A percentile compares a stretch with the other conserved stretches of the same genome.
phyloP scores from a whole-genome alignment of 2,797 vertebrate genomes.

The Psittacula derbiana region DNA sequence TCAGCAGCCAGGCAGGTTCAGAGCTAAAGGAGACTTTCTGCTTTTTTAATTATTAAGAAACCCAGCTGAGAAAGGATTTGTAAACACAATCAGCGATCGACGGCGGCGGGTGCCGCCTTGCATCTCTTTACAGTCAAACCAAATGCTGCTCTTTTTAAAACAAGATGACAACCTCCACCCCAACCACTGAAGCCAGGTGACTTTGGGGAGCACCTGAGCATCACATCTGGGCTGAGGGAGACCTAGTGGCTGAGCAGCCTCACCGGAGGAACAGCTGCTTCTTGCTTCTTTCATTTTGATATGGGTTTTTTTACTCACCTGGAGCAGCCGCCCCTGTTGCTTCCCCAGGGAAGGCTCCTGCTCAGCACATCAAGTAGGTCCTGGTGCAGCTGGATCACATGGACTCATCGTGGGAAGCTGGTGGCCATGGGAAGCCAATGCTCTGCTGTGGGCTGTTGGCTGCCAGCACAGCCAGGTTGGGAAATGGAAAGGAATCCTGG shows the following conservation, averaged over 20 bases:
- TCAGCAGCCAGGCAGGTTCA: conserved; percentile 52
- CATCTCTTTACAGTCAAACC: conserved; percentile 47
- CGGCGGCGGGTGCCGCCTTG: background rate
- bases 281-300: background rate
- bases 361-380: background rate
- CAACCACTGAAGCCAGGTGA: fast-evolving
- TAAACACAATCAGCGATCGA: background rate
- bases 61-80: conserved; percentile 35
- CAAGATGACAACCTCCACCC: background rate
- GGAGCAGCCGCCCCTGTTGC: fast-evolving
- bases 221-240: fast-evolving
- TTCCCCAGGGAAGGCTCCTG: background rate
- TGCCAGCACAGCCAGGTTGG: background rate
- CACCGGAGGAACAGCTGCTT: conserved; percentile 31
- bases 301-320: background rate
- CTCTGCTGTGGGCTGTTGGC: background rate
- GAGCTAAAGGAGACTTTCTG: conserved; percentile 34
- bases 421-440: fast-evolving
- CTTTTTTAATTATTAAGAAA: conserved; percentile 13
- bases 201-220: background rate
- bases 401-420: background rate
- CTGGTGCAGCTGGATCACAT: fast-evolving
- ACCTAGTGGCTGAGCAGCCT: background rate
- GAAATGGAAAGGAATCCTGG: background rate
- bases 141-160: conserved; percentile 68